Base-by-base conservation (phyloP, 1,140 invertebrate species). In the Bombus turneri region DNA sequence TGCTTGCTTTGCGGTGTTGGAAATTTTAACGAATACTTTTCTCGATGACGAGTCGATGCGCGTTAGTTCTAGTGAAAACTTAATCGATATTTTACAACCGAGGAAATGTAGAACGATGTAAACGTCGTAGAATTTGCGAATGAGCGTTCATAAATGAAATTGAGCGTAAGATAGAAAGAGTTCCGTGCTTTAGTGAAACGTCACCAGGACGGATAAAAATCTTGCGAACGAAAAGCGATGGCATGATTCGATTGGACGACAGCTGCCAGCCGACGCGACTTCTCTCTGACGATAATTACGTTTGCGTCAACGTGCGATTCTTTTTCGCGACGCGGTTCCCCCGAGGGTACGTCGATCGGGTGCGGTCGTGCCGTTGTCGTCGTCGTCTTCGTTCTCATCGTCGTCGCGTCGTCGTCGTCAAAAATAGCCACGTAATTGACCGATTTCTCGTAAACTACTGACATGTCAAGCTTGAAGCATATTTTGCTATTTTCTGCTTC, bases 201-300 rank as follows among this genome's bases (percentile, higher is more conserved):
- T 84, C 82, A 77, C 64, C 0, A 39, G 12, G 22, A 66, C 39
- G n/a, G 41, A 53, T 47, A 25, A 59, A 84, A 85, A 85, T 85
- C 83, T 77, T 57, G 74, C 76, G 76, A 75, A 39, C 69, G 53
- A 90, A 87, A 79, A 69, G 64, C 64, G 85, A 66, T 59, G 71
- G 68, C 47, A 41, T 71, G 86, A 87, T 90, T 90, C 81, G 86
- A 89, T 90, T 87, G 64, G 68, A 79, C 86, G 86, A 85, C 86
- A 83, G 77, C 75, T 84, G 87, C 73, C 88, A 90, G 83, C 72
- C 69, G 72, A n/a, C 64, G 43, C 71, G 78, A 47, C 75, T 82
- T 87, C 68, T 41, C 88, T 57, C 57, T 53, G 53, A 62, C 41
- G 77, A 87, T 89, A 89, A 87, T 88, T 80, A 74, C 87, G 41